Base-by-base conservation (phyloP, 2,888 invertebrate genomes). In the Empis stercorea region DNA sequence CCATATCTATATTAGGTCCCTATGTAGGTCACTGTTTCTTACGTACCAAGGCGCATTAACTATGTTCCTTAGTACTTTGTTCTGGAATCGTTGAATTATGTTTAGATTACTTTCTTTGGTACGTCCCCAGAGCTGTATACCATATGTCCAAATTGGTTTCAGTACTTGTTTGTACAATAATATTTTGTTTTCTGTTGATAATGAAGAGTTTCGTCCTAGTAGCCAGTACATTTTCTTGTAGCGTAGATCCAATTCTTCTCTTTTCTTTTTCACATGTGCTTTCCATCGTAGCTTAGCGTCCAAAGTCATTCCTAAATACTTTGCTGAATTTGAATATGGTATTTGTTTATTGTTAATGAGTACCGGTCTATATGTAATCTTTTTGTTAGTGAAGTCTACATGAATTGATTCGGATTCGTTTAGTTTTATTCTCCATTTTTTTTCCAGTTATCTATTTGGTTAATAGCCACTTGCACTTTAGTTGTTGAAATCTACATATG, bases 11-110 rank as follows among this genome's bases (percentile, higher is more conserved):
- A 4, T 4, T 9, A 27, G 9, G 23, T 27, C 30, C 38, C 38
- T 27, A 27, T 44, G 44, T 27, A 38, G 30, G 15, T 44, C 27
- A 16, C 3, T 13, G 10, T 37, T 44, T 44, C 44, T 5, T 38
- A 37, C 38, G 17, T 44, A 38, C 27, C 44, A 44, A 11, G 38
- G 27, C 16, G 37, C 37, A 23, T 20, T 44, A 10, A 44, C 37
- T 34, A 44, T 44, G 27, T 37, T n/a, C 13, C 44, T 23, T 15
- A 44, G 16, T 27, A 37, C 30, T 27, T 38, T 38, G 13, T 38
- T 44, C 14, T 38, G 44, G 11, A 44, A 44, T 27, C 15, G 27
- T 27, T 44, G 44, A 13, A 44, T 37, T 14, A 14, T 23, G 23
- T 44, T 11, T 15, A 13, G 16, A 27, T 44, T 30, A 6, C 6